Percentiles rank a stretch among this genome's conserved stretches.
Conservation (phyloP, 2,797 vertebrate species). For the Aeoliscus strigatus region DNA sequence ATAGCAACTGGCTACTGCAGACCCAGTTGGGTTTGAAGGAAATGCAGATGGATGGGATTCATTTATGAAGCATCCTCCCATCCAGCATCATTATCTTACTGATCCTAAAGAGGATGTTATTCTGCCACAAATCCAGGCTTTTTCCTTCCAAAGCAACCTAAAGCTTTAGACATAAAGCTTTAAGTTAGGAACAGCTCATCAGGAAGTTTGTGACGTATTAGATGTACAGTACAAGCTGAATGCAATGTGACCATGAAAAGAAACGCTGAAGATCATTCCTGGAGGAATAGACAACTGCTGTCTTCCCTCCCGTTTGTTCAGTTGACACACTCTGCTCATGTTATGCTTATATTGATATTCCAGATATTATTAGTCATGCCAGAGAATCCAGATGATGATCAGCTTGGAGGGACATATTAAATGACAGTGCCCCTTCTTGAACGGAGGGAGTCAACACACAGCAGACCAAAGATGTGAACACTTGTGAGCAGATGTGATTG, state of each 20-base stretch:
- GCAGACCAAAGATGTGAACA: constrained; percentile 22
- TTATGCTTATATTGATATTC: constrained; percentile 37
- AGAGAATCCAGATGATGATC: constrained; percentile 49
- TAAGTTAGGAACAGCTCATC: constrained; percentile 20
- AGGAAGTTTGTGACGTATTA: constrained; percentile 35
- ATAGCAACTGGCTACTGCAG: constrained; percentile 56
- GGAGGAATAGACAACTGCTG: constrained; percentile 29
- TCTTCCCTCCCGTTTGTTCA: constrained; percentile 35
- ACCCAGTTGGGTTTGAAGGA: constrained; percentile 68
- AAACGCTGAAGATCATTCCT: constrained; percentile 11
- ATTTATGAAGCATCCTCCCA: constrained; percentile 71
- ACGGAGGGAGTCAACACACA: constrained; percentile 41
- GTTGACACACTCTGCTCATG: constrained; percentile 29
- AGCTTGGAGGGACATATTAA: constrained; percentile 56
- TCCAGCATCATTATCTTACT: constrained; percentile 59
- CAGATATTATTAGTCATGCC: constrained; percentile 44
- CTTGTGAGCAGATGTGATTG: too few species aligned
- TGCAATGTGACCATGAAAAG: constrained; percentile 1
- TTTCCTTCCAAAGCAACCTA: constrained; percentile 37
- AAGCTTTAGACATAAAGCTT: constrained; percentile 39
- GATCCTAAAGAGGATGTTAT: constrained; percentile 46
- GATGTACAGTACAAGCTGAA: constrained; percentile 15
- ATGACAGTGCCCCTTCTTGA: constrained; percentile 56
- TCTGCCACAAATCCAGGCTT: constrained; percentile 16
- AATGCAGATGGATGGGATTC: constrained; percentile 65